Evolutionary conservation across 1,140 invertebrate genomes (phyloP), one percentile per base, ranked within the genome.

Genomic region (Tenebrio molitor): DNA sequence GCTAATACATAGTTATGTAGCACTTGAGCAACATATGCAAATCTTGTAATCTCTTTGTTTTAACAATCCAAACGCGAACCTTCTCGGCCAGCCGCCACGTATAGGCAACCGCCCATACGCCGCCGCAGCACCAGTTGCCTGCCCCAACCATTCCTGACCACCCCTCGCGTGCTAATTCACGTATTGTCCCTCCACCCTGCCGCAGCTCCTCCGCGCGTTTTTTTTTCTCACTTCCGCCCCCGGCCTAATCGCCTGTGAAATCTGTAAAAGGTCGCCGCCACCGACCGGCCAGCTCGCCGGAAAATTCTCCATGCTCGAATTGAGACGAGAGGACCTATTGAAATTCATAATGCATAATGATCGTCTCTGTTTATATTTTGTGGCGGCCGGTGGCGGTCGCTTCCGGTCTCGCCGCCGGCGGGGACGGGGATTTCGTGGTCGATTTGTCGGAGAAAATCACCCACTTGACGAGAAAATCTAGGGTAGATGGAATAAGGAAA

Each of bases 301-400:
- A 50, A 50, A 50, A 50, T 50, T 50, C 44, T 16, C 1, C n/a
- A 50, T 50, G 44, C 44, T 50, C 19, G 16, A 50, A 50, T 17
- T 50, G 44, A 50, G 44, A 50, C 44, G 44, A 50, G 44, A 50
- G 44, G 44, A 50, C 44, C 23, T 50, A 50, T 50, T 50, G 44
- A 50, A 50, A 50, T 50, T 50, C 44, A 50, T 50, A 50, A 50
- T 50, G 44, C 44, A 50, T 50, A 17, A 50, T 50, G 23, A 50
- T 50, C 44, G 44, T 50, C 15, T 10, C 14, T 21, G 44, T 50
- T 50, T n/a, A n/a, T n/a, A n/a, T n/a, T n/a, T n/a, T n/a, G n/a
- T n/a, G n/a, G n/a, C n/a, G n/a, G n/a, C n/a, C n/a, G n/a, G n/a
- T n/a, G n/a, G n/a, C n/a, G n/a, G n/a, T n/a, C n/a, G n/a, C n/a